Conservation (phyloP, 2,888 invertebrate species). For the Brenthis hecate region DNA sequence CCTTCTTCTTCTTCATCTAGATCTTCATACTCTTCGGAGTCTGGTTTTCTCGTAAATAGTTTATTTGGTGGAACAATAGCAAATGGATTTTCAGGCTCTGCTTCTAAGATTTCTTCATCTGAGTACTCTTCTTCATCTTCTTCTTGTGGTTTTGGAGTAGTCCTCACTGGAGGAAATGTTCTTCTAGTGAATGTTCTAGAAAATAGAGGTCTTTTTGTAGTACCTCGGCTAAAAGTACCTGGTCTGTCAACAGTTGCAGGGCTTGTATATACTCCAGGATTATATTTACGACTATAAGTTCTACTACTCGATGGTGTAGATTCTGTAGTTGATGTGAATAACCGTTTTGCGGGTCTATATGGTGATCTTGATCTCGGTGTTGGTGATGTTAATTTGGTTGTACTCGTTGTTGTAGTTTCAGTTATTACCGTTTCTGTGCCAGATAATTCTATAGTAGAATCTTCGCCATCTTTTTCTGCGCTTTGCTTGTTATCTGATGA, state of each 20-base stretch:
- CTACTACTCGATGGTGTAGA: slow-evolving; percentile 63
- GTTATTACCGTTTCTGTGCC: slow-evolving; percentile 30
- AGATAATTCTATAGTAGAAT: slow-evolving; percentile 25
- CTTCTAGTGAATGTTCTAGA: slow-evolving; percentile 65
- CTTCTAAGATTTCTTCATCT: slow-evolving; percentile 61
- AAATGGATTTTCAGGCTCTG: slow-evolving; percentile 67
- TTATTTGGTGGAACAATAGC: slow-evolving; percentile 74
- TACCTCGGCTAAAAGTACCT: slow-evolving; percentile 55
- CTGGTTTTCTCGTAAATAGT: slow-evolving; percentile 69
- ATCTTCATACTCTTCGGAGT: slow-evolving; percentile 51
- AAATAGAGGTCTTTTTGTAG: slow-evolving; percentile 65
- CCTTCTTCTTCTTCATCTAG: slow-evolving; percentile 44
- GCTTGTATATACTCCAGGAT: slow-evolving; percentile 74
- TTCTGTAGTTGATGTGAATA: slow-evolving; percentile 73
- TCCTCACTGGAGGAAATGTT: slow-evolving; percentile 69
- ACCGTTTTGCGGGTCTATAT: slow-evolving; percentile 67
- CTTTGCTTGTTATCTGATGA: not conserved
- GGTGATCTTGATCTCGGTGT: slow-evolving; percentile 63
- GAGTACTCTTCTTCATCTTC: slow-evolving; percentile 68
- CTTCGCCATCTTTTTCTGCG: not conserved
- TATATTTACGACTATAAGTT: slow-evolving; percentile 76
- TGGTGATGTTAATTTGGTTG: slow-evolving; percentile 52
- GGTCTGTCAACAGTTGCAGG: slow-evolving; percentile 65
- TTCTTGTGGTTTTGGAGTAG: slow-evolving; percentile 61
- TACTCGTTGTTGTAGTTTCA: slow-evolving; percentile 57